phyloP scores from a whole-genome alignment of 2,797 vertebrate species.

The Peromyscus attwateri region DNA sequence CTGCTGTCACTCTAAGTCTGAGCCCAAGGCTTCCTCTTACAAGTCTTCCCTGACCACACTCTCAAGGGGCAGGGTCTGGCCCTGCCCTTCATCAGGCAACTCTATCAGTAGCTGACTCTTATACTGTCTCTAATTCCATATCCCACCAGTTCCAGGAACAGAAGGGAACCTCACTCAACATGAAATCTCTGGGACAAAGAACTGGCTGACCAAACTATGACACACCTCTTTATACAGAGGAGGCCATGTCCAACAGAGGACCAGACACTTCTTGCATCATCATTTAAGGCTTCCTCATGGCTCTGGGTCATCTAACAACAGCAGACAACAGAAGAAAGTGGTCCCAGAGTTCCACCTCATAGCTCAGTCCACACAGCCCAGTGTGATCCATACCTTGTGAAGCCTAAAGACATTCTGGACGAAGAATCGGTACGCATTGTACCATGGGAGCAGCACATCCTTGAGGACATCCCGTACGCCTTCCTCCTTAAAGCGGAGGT shows the following conservation, averaged over 20 bases:
- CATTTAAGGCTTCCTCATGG: neutral
- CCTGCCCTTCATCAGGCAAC: neutral
- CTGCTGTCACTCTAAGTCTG: neutral
- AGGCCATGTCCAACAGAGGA: neutral
- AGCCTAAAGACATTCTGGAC: slow-evolving; percentile 95
- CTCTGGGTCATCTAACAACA: neutral
- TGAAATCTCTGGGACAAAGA: neutral
- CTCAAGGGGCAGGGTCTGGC: neutral
- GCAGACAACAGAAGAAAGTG: neutral
- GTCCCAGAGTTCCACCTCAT: neutral
- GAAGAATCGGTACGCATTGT: slow-evolving; percentile 98
- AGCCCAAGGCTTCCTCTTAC: neutral
- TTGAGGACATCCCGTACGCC: slow-evolving; percentile 97
- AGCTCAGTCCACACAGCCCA: neutral
- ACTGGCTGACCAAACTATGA: neutral
- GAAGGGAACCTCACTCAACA: neutral
- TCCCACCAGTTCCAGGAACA: neutral
- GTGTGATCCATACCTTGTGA: slow-evolving; percentile 91
- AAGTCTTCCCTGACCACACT: neutral
- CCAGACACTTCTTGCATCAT: neutral
- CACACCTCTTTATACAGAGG: neutral
- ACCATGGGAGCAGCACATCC: slow-evolving; percentile 99
- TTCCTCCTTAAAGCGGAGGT: slow-evolving; percentile 98
- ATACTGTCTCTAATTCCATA: neutral
- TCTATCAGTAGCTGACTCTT: neutral